Evolutionary conservation across 92 coral and sea anemone species (phyloP), one percentile per base, ranked within the genome.

Genomic region (Desmophyllum pertusum): DNA sequence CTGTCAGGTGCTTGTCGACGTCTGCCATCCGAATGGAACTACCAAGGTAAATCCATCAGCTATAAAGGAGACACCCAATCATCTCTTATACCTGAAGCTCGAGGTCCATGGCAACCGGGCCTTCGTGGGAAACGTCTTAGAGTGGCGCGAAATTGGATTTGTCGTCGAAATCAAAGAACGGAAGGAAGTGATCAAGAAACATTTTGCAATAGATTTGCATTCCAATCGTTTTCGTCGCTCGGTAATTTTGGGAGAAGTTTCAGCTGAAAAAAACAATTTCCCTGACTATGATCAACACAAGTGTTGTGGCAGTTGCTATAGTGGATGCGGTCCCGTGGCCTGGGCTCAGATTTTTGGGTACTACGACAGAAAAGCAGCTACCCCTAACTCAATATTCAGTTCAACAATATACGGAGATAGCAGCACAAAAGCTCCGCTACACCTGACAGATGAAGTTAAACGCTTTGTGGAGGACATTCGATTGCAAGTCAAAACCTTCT

Each of bases 301-400:
- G 8, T 89, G 86, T 42, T 84, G 89, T 81, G 83, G 89, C 23
- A 67, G 25, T 13, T 89, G 90, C 29, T 3, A 10, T 45, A 89
- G 93, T 53, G 90, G 93, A 25, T 89, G 93, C 35, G 39, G 70
- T 53, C 90, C 93, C 0, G 93, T 85, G 7, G 93, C 87, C 36
- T 89, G 90, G 93, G 93, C 93, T 27, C 93, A 85, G 64, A 70
- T 89, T 40, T 89, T 89, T 71, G 93, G 87, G 11, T 89, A 85
- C 68, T 89, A 68, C 66, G 93, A 89, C 84, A 85, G 80, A 70
- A 38, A 61, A 4, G 92, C 79, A 9, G 50, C n/a, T 29, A 36
- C 43, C 25, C 8, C 27, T 19, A 5, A 7, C 83, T 43, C 39
- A 1, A 61, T 61, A 2, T 78, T 57, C 30, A 62, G 83, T 78